Base-by-base conservation (phyloP, 2,113 vertebrate species). In the Zapornia atra region DNA sequence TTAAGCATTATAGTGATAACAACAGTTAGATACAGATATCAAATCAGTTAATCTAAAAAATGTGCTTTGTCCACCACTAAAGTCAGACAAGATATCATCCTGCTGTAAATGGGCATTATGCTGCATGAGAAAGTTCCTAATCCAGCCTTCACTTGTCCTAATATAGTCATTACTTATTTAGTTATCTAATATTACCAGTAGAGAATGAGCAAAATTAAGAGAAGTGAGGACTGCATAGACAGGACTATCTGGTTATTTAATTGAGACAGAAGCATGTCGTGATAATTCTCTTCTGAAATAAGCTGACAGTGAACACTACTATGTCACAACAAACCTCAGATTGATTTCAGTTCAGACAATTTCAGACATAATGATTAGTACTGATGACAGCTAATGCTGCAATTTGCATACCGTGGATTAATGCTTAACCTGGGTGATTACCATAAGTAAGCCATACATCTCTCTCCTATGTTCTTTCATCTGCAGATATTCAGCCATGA, bases 311-410 rank as follows among this genome's bases (percentile, higher is more conserved):
- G 69, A 94, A 36, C 36, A 34, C 10, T 64, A 29, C 34, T n/a
- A 36, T 91, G 82, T 96, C 85, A 96, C 63, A 91, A 87, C 77
- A 82, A 9, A 79, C 12, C 59, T 57, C 36, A 65, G 84, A 82
- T 9, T 88, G 31, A 88, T 90, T 92, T 84, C 81, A 84, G 26
- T 54, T 91, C 75, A 79, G 87, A 65, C 53, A 90, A 2, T 31
- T 29, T 91, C 84, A 80, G 53, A 40, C 57, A 48, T 16, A 63
- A 57, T 80, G 89, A 88, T 89, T 82, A 87, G 24, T 69, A 34
- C 21, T 65, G 75, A 78, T 87, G 36, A 82, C 54, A 72, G 66
- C 40, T 88, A 72, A 81, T 40, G 56, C n/a, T 60, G 33, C 54
- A 81, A 90, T 96, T 93, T 92, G n/a, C 68, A 83, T 91, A 63